Base-by-base conservation (phyloP, 2,888 invertebrate species). In the Harmothoe impar region DNA sequence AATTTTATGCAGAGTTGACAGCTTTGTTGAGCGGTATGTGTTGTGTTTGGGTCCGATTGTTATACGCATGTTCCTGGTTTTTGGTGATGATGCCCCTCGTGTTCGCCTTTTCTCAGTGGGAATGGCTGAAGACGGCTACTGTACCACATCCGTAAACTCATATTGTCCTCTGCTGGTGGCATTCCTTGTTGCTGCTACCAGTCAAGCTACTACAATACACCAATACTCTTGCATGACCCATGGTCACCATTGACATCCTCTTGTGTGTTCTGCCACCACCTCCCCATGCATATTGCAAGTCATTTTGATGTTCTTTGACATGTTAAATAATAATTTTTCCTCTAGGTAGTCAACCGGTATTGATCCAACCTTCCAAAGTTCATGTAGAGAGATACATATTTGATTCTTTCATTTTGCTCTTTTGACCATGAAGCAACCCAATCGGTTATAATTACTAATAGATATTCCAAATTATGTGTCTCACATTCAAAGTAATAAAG, bases 281-380 rank as follows among this genome's bases (percentile, higher is more conserved):
- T 35, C 20, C 43, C 81, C 43, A 81, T 81, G 81, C 81, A 81
- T 81, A 33, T 81, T 81, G 81, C 81, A 17, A 81, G 25, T 25
- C 31, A 35, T 81, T 81, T 81, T 81, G 43, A 35, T 81, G 81
- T 33, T 43, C 33, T 20, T 81, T 77, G 81, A 15, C 33, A 29
- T 3, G 72, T 72, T 35, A 25, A 5, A 62, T 29, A 20, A 81
- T 23, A 35, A 15, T 81, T 81, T 81, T 33, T 5, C 43, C 12
- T 43, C 35, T 12, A 81, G 3, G 33, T 81, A 81, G 81, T 35
- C 25, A 15, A 77, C 7, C 5, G 25, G 20, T 33, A n/a, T 81
- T 81, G 25, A 12, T 81, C 81, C 81, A 81, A 81, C 23, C 81
- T 81, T 81, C 81, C 43, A 35, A 81, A 81, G 81, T 43, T 81